phyloP scores from a whole-genome alignment of 1,140 invertebrate genomes.

The Charaxes varanes region DNA sequence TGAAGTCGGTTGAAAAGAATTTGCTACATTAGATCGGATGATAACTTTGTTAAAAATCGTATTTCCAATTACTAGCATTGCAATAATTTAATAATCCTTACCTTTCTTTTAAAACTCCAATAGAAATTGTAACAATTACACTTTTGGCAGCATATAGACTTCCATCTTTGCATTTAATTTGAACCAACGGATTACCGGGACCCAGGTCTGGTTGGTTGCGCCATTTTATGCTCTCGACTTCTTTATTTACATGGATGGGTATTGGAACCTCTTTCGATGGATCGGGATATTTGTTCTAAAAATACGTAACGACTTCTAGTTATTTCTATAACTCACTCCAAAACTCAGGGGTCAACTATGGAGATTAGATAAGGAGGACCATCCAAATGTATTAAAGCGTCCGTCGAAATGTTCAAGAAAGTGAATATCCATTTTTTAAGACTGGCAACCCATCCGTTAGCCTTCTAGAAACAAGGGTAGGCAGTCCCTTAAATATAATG shows the following conservation, averaged over 20 bases:
- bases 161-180: conserved; percentile 77
- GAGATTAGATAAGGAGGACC: background rate
- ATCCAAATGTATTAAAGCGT: no score
- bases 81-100: conserved; percentile 15
- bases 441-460: no score
- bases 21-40: no score
- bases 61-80: background rate
- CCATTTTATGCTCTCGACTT: conserved; percentile 64
- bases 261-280: conserved; percentile 47
- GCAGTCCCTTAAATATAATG: no score
- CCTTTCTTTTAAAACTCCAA: conserved; percentile 81
- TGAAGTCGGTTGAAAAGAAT: no score
- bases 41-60: no score
- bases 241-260: conserved; percentile 59
- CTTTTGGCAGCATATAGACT: conserved; percentile 76
- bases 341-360: background rate
- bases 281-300: conserved; percentile 57
- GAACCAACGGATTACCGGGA: conserved; percentile 42
- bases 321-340: background rate
- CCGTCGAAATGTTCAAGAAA: no score
- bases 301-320: background rate
- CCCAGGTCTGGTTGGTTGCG: conserved; percentile 29
- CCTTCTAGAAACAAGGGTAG: no score
- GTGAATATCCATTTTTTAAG: no score
- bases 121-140: conserved; percentile 80